These are phyloP conservation scores for Polypterus senegalus DNA, from an alignment of 2,113 vertebrate species.

Conservation along the genomic window DNA sequence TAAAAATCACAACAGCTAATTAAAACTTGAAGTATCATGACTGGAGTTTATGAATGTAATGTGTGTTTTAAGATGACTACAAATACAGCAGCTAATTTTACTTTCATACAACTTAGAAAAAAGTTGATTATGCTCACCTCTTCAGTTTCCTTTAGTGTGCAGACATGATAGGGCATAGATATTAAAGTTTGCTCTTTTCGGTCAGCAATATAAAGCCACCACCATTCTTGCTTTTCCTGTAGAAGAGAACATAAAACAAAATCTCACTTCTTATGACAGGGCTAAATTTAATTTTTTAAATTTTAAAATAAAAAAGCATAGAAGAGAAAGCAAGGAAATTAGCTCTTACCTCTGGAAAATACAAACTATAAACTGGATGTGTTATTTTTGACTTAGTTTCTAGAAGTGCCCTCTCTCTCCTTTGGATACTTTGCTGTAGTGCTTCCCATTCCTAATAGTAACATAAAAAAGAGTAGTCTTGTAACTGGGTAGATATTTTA, in stretches of 20 bases:
- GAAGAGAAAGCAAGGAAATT: background rate
- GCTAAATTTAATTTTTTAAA: background rate
- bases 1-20: too few relatives aligned
- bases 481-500: too few relatives aligned
- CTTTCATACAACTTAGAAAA: background rate
- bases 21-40: too few relatives aligned
- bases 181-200: slow-evolving; percentile 85
- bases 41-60: too few relatives aligned
- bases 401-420: slow-evolving; percentile 81
- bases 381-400: slow-evolving; percentile 98
- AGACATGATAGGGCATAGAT: slow-evolving; percentile 95
- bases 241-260: background rate
- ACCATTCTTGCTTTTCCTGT: slow-evolving; percentile 97
- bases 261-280: background rate
- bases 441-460: slow-evolving; percentile 87
- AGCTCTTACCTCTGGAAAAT: slow-evolving; percentile 74
- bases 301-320: background rate
- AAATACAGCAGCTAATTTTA: too few relatives aligned
- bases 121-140: slow-evolving; percentile 55
- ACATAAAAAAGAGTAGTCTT: slow-evolving; percentile 14
- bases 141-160: slow-evolving; percentile 87
- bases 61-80: too few relatives aligned
- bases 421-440: slow-evolving; percentile 92
- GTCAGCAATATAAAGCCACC: slow-evolving; percentile 98
- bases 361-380: slow-evolving; percentile 86